Percentiles rank a stretch among this genome's conserved stretches.
phyloP scores from a whole-genome alignment of 2,888 invertebrate species.

The Andrena haemorrhoa region DNA sequence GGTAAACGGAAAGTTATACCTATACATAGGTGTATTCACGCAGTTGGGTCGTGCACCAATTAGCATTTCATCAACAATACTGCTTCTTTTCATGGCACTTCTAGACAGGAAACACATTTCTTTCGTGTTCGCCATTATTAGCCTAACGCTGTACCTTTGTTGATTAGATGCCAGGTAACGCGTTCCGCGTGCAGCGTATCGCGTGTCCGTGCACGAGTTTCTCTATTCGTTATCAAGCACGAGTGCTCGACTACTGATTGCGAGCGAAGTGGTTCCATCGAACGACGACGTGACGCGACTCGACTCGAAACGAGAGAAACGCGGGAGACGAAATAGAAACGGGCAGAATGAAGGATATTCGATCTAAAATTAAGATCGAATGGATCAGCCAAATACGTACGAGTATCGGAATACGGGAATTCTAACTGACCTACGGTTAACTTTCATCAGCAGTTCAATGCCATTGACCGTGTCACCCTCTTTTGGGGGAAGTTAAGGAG shows the following conservation, averaged over 20 bases:
- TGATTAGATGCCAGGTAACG: not conserved
- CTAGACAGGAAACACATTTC: no score
- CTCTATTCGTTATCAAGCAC: no score
- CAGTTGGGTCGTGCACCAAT: not conserved
- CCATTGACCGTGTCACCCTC: no score
- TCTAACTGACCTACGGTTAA: no score
- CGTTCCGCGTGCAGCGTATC: not conserved
- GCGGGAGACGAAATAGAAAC: not conserved
- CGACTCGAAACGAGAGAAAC: not conserved
- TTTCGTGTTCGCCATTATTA: no score
- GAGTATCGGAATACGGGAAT: not conserved
- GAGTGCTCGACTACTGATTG: no score
- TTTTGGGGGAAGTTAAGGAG: not conserved
- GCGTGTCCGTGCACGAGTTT: no score
- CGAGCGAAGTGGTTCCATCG: no score
- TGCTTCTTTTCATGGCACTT: not conserved
- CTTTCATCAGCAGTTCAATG: no score
- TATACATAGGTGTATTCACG: not conserved
- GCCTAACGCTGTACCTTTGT: not conserved
- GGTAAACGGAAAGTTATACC: constrained; percentile 1
- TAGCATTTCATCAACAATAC: not conserved
- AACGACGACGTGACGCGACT: no score
- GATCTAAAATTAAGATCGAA: not conserved
- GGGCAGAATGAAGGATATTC: constrained; percentile 20
- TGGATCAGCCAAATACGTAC: not conserved